phyloP scores from a whole-genome alignment of 2,113 vertebrate species.

The Porphyrio hochstetteri region DNA sequence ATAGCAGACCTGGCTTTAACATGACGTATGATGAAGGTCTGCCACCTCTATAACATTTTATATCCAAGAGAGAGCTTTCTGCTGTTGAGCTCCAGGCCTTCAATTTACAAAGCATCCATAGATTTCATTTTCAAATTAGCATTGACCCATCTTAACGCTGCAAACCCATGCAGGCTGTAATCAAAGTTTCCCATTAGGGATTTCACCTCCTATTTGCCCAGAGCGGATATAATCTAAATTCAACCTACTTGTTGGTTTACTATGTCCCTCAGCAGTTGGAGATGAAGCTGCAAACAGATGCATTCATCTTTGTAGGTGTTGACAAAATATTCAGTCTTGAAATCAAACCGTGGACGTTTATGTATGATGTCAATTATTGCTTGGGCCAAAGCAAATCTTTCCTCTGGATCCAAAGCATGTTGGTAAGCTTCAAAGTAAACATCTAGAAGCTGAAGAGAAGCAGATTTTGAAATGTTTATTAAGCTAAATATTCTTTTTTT shows the following conservation, averaged over 20 bases:
- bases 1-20: not conserved
- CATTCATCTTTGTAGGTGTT: conserved; percentile 68
- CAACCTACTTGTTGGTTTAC: conserved; percentile 54
- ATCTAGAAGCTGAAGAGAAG: conserved; percentile 74
- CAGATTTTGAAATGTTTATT: not conserved
- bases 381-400: conserved; percentile 74
- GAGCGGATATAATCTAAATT: not conserved
- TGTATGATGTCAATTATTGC: conserved; percentile 73
- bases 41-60: not conserved
- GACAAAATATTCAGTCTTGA: conserved; percentile 71
- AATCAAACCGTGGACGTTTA: conserved; percentile 71
- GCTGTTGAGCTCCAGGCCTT: not conserved
- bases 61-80: not conserved
- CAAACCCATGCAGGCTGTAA: not conserved
- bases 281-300: conserved; percentile 73
- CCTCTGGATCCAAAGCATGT: conserved; percentile 73
- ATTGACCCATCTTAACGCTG: not conserved
- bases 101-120: not conserved
- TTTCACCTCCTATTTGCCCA: not conserved
- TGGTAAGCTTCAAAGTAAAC: conserved; percentile 81
- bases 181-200: not conserved
- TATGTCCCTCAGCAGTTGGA: conserved; percentile 67
- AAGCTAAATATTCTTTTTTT: not conserved
- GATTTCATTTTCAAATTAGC: not conserved
- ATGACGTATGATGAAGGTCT: not conserved